Evolutionary conservation across 2,797 vertebrate species (phyloP).

Genomic region (Chiloscyllium punctatum): DNA sequence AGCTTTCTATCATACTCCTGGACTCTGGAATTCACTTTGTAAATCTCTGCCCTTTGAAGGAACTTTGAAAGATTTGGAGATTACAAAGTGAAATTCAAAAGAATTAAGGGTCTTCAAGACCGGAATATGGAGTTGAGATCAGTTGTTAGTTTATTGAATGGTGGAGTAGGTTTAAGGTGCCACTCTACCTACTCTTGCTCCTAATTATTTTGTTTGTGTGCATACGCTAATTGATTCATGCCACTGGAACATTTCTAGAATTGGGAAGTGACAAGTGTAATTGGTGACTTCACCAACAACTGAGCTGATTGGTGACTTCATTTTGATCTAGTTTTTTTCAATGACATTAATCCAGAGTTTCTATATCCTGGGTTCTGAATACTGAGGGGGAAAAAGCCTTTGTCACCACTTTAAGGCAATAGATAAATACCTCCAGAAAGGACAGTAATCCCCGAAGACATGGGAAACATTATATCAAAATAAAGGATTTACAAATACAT

Average conservation of each 20-base stretch:
- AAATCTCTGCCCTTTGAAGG: neutral
- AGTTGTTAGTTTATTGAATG: too few relatives aligned
- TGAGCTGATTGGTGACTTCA: neutral
- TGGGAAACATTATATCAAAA: neutral
- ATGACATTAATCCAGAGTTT: neutral
- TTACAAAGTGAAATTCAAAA: neutral
- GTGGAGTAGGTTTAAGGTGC: too few relatives aligned
- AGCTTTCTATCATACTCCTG: neutral
- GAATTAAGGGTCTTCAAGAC: too few relatives aligned
- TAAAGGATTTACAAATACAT: neutral
- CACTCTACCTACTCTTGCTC: too few relatives aligned
- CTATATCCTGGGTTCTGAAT: neutral
- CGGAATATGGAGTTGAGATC: too few relatives aligned
- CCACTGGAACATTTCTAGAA: neutral
- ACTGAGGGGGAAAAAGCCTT: neutral
- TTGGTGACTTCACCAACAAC: neutral
- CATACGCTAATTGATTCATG: neutral
- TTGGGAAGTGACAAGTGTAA: neutral
- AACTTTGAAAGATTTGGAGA: too few relatives aligned
- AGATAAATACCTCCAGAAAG: neutral
- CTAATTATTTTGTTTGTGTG: too few relatives aligned
- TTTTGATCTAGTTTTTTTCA: neutral
- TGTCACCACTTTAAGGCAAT: neutral
- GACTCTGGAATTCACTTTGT: neutral
- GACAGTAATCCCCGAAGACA: neutral